Evolutionary conservation across 1,140 invertebrate genomes (phyloP), one percentile per base, ranked within the genome.

Genomic region (Maniola jurtina): DNA sequence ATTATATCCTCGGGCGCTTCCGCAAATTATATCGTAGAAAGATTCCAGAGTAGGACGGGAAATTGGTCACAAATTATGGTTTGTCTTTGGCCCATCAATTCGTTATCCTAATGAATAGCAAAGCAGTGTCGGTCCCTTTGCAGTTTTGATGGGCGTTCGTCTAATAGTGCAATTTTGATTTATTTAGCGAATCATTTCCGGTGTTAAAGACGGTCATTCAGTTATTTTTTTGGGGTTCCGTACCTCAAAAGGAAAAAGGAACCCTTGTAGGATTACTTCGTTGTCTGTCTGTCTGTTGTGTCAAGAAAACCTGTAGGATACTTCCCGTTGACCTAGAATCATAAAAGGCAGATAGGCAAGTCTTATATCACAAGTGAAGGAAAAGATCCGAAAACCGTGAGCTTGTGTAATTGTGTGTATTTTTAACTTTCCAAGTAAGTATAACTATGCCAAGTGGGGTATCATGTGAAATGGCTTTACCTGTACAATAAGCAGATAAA

Each of bases 141-240:
- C 65, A 38, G 56, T 61, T 61, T 66, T 58, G 38, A 45, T 59
- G 61, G 45, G 70, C 66, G 55, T 61, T 63, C 60, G 50, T 48
- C 64, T 81, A 86, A 82, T 81, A 80, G 85, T 84, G 80, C 76
- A 87, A 88, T 89, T 89, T 88, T 89, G 84, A 89, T 89, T 87
- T 87, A 89, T 88, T 84, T 82, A 71, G 68, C 61, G 66, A 77
- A 75, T 75, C 78, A 82, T 88, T 88, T 89, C 87, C 87, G 85
- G 84, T 78, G 74, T 61, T 80, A 83, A 88, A 81, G 66, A 65
- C 40, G 61, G 54, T 59, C 48, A 60, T 69, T 59, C 50, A 34
- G 40, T 58, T 59, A 15, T 59, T 64, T 70, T 68, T 47, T 66
- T 57, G 45, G 34, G 42, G 64, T 42, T 67, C 52, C 34, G 52